These are phyloP conservation scores for Neodiprion virginianus DNA, from an alignment of 1,140 invertebrate species.

Conservation along the genomic window DNA sequence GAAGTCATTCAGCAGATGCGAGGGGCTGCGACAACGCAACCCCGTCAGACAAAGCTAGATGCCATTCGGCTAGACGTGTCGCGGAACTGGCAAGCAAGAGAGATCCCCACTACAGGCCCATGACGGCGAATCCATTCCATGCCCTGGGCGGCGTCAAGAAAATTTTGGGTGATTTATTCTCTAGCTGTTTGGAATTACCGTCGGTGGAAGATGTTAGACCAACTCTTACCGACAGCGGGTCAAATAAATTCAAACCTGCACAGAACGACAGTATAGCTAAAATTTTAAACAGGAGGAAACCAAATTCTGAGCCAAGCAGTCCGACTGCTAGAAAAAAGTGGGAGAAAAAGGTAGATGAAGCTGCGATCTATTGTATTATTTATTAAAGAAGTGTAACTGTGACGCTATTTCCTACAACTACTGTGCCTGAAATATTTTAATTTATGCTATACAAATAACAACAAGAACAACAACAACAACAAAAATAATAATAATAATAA, in stretches of 20 bases:
- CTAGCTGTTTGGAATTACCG: constrained; percentile 77
- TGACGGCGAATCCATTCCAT: constrained; percentile 75
- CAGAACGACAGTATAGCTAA: constrained; percentile 57
- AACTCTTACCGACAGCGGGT: constrained; percentile 43
- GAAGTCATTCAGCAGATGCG: constrained; percentile 56
- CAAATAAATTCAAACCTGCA: constrained; percentile 50
- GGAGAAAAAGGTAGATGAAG: constrained; percentile 53
- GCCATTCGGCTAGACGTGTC: constrained; percentile 67
- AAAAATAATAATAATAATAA: too few relatives aligned
- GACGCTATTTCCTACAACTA: too few relatives aligned
- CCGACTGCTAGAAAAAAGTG: constrained; percentile 59
- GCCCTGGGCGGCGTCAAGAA: constrained; percentile 78
- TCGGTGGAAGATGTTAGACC: constrained; percentile 62
- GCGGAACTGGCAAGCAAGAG: constrained; percentile 80
- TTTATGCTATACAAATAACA: too few relatives aligned
- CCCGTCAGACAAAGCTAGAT: constrained; percentile 76
- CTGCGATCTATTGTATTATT: not conserved
- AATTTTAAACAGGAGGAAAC: constrained; percentile 57
- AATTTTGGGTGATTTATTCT: constrained; percentile 77
- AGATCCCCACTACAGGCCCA: constrained; percentile 79
- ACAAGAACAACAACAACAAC: too few relatives aligned
- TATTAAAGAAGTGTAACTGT: too few relatives aligned
- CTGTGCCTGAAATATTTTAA: too few relatives aligned
- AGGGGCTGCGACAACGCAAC: constrained; percentile 52
- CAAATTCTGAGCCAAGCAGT: constrained; percentile 57